Conservation (phyloP, 2,888 invertebrate species). For the Bombyx huttoni region DNA sequence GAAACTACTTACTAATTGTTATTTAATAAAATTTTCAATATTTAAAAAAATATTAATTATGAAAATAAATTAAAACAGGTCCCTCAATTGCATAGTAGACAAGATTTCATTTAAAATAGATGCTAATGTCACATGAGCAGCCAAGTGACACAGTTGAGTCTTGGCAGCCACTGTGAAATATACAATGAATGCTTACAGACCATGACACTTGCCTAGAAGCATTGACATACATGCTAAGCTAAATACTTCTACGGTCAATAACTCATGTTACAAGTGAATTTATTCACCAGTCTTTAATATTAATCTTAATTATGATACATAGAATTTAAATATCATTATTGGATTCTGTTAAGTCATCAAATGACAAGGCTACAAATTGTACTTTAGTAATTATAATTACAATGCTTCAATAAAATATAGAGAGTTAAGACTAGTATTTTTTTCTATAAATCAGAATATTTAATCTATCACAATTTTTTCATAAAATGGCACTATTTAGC, state of each 20-base stretch:
- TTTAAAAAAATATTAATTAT: slow-evolving; percentile 1
- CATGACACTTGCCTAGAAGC: slow-evolving; percentile 33
- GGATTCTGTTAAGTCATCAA: slow-evolving; percentile 16
- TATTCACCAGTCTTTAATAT: slow-evolving; percentile 37
- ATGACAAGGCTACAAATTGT: slow-evolving; percentile 61
- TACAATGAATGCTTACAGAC: slow-evolving; percentile 37
- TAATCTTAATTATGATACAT: slow-evolving; percentile 29
- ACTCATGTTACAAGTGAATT: slow-evolving; percentile 25
- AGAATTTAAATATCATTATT: slow-evolving; percentile 16
- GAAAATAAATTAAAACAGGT: slow-evolving; percentile 6
- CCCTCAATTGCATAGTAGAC: slow-evolving; percentile 3
- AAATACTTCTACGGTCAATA: slow-evolving; percentile 24
- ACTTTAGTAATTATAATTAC: slow-evolving; percentile 33
- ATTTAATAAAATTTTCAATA: not conserved
- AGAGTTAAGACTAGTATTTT: not conserved
- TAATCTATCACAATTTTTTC: not conserved
- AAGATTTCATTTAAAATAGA: slow-evolving; percentile 17
- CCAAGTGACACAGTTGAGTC: slow-evolving; percentile 42
- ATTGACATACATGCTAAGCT: slow-evolving; percentile 39
- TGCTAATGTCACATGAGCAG: slow-evolving; percentile 42
- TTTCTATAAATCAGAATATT: not conserved
- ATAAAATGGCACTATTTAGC: not conserved
- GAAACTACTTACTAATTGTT: not conserved
- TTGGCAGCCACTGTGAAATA: slow-evolving; percentile 39
- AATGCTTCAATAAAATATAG: not conserved